A percentile compares a stretch with the other conserved stretches of the same genome.
phyloP scores from a whole-genome alignment of 2,797 vertebrate genomes.

The Tragopan temminckii region DNA sequence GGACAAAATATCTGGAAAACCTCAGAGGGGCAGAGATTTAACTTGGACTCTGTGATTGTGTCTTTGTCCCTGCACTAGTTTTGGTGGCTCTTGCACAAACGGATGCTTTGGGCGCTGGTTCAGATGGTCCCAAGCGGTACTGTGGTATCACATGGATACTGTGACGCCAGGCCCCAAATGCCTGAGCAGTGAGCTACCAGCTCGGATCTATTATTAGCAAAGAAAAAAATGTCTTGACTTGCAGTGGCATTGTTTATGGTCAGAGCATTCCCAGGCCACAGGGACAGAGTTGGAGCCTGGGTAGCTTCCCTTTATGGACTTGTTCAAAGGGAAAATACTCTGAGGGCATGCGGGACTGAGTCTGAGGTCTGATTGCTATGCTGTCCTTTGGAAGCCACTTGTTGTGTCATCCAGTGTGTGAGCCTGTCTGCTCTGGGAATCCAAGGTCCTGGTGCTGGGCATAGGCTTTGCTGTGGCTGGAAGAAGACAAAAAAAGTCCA shows the following conservation, averaged over 20 bases:
- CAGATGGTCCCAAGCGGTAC: not conserved
- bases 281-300: conserved; percentile 23
- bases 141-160: conserved; percentile 31
- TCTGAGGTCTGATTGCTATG: not conserved
- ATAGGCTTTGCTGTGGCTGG: not conserved
- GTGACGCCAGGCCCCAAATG: not conserved
- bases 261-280: conserved; percentile 46
- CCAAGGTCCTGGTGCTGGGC: not conserved
- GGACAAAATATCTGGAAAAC: not conserved
- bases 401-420: accelerated
- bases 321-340: not conserved
- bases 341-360: not conserved
- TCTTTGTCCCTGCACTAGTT: conserved; percentile 3
- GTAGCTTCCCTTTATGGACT: conserved; percentile 67
- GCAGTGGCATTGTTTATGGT: not conserved
- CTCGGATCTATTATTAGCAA: conserved; percentile 54
- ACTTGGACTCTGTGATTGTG: not conserved
- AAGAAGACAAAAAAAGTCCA: not conserved
- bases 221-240: not conserved
- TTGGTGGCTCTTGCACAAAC: conserved; percentile 24
- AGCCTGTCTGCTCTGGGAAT: not conserved
- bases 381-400: not conserved
- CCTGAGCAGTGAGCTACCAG: conserved; percentile 8
- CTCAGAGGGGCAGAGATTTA: not conserved
- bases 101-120: conserved; percentile 10